phyloP scores from a whole-genome alignment of 2,888 invertebrate species.

The Eumerus sabulonum region DNA sequence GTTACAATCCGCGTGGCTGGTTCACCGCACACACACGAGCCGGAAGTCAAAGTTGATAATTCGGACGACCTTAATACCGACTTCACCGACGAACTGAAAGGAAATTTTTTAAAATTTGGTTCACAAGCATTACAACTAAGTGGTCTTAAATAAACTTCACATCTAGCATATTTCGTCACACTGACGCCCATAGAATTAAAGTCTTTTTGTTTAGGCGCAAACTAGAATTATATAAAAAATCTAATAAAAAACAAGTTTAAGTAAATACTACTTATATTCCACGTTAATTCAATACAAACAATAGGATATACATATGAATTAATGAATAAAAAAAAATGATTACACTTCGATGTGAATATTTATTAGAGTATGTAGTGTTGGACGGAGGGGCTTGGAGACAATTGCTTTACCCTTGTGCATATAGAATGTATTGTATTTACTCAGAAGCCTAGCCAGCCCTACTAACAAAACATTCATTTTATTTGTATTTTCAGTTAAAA shows the following conservation, averaged over 20 bases:
- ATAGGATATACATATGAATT: too few relatives aligned
- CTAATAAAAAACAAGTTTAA: too few relatives aligned
- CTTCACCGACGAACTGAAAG: slow-evolving; percentile 74
- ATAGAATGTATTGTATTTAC: too few relatives aligned
- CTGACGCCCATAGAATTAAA: slow-evolving; percentile 2
- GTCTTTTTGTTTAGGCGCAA: not conserved
- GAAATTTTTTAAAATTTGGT: slow-evolving; percentile 71
- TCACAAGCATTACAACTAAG: slow-evolving; percentile 67
- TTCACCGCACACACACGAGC: slow-evolving; percentile 77
- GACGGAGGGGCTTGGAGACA: too few relatives aligned
- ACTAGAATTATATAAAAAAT: too few relatives aligned
- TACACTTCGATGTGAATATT: too few relatives aligned
- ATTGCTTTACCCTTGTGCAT: too few relatives aligned
- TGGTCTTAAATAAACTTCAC: slow-evolving; percentile 67
- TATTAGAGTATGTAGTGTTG: too few relatives aligned
- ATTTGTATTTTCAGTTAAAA: not conserved
- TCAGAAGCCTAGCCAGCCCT: too few relatives aligned
- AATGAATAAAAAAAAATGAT: too few relatives aligned
- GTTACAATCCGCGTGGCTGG: slow-evolving; percentile 76
- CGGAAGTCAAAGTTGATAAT: slow-evolving; percentile 75
- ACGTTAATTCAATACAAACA: too few relatives aligned
- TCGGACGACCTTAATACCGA: slow-evolving; percentile 74
- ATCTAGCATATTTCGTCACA: not conserved
- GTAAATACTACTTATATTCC: too few relatives aligned
- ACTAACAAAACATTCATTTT: not conserved